phyloP scores from a whole-genome alignment of 1,140 invertebrate genomes.

The Odontomachus brunneus region DNA sequence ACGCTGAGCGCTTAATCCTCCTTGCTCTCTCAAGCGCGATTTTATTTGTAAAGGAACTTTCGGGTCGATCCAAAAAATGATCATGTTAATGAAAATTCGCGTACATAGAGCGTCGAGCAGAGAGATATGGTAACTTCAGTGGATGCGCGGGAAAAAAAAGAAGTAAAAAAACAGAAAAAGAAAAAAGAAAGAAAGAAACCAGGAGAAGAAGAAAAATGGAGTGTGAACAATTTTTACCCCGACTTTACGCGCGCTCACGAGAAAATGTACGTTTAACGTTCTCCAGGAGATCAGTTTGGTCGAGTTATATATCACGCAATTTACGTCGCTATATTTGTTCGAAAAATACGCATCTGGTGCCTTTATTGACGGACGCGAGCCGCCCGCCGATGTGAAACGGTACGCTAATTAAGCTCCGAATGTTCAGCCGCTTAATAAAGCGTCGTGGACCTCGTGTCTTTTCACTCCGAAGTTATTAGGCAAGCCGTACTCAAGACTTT shows the following conservation, averaged over 20 bases:
- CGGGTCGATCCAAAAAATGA: neutral
- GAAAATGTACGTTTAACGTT: no score
- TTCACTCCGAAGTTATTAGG: conserved; percentile 72
- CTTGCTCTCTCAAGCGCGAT: neutral
- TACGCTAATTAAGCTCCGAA: conserved; percentile 63
- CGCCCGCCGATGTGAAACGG: conserved; percentile 2
- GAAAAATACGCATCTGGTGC: conserved; percentile 11
- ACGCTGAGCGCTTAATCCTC: conserved; percentile 11
- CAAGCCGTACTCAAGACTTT: conserved; percentile 75
- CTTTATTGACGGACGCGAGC: neutral
- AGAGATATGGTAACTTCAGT: neutral
- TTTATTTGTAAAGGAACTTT: neutral
- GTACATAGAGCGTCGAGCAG: no score
- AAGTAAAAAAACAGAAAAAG: no score
- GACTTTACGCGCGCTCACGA: neutral
- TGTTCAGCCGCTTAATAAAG: conserved; percentile 72
- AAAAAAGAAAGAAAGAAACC: no score
- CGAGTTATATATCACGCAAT: neutral
- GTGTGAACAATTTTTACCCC: neutral
- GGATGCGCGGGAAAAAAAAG: no score
- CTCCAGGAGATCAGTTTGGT: neutral
- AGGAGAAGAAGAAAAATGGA: neutral
- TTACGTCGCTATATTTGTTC: neutral
- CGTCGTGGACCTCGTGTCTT: conserved; percentile 72
- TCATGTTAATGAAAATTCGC: neutral